Conservation (phyloP, 2,888 invertebrate genomes). For the Limnephilus auricula region DNA sequence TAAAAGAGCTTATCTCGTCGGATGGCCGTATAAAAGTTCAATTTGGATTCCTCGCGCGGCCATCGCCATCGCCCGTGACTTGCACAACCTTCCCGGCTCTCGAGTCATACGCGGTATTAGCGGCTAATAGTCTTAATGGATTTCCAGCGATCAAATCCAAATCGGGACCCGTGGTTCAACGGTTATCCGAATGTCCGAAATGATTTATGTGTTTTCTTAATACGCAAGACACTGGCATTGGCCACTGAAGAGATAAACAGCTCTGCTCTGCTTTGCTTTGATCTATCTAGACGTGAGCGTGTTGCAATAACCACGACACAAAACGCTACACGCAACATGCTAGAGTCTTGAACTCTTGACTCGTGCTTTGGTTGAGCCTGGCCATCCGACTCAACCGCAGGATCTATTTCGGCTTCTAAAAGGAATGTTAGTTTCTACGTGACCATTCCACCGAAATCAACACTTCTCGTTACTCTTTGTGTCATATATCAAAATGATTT, state of each 20-base stretch:
- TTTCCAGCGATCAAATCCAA: constrained; percentile 49
- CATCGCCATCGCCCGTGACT: constrained; percentile 37
- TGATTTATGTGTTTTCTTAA: constrained; percentile 51
- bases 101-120: constrained; percentile 40
- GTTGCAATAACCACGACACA: constrained; percentile 19
- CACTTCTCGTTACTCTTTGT: background rate
- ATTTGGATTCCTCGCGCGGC: constrained; percentile 32
- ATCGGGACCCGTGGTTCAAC: constrained; percentile 29
- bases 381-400: background rate
- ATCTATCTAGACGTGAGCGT: constrained; percentile 24
- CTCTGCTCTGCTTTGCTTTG: constrained; percentile 28
- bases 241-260: constrained; percentile 34
- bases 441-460: background rate
- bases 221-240: constrained; percentile 10
- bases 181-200: constrained; percentile 41
- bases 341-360: background rate
- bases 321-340: background rate
- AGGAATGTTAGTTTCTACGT: background rate
- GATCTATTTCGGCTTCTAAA: constrained; percentile 2
- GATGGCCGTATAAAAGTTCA: constrained; percentile 52
- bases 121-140: constrained; percentile 59
- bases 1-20: constrained; percentile 55
- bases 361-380: constrained; percentile 8
- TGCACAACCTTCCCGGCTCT: constrained; percentile 19
- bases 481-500: background rate